Evolutionary conservation across 2,113 vertebrate genomes (phyloP).

Genomic region (Peromyscus leucopus): DNA sequence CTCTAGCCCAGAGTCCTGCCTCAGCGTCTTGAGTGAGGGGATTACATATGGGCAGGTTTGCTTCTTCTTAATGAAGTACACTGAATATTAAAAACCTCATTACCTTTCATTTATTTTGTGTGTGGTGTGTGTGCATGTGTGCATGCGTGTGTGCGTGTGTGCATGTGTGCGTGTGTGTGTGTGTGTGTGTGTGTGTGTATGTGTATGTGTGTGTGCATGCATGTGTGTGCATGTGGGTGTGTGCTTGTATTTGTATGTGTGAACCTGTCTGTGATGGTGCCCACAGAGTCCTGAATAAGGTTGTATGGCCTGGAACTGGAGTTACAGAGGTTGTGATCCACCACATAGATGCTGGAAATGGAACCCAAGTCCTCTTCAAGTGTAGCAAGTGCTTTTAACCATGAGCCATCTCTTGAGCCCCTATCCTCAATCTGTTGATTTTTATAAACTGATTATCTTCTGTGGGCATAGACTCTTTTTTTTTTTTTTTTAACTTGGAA

Average conservation of each 20-base stretch:
- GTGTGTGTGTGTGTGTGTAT: not conserved
- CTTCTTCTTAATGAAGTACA: not conserved
- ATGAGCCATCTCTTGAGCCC: not conserved
- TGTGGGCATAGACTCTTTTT: not conserved
- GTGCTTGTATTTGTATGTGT: not conserved
- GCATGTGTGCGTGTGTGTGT: too few species aligned
- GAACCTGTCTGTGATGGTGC: not conserved
- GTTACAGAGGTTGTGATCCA: not conserved
- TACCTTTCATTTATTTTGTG: not conserved
- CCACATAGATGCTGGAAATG: not conserved
- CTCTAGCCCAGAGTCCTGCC: not conserved
- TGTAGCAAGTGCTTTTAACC: not conserved
- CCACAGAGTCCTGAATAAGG: not conserved
- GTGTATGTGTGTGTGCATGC: not conserved
- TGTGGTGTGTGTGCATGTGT: not conserved
- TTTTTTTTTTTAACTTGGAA: too few species aligned
- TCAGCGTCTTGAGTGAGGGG: not conserved
- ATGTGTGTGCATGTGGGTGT: not conserved
- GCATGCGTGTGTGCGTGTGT: not conserved
- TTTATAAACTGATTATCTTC: not conserved
- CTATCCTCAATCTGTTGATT: not conserved
- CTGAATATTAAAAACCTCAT: not conserved
- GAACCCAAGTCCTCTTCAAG: not conserved
- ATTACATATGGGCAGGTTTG: not conserved
- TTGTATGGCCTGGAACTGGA: not conserved